Evolutionary conservation across 2,888 invertebrate genomes (phyloP), one percentile per base, ranked within the genome.

Genomic region (Clanis bilineata): DNA sequence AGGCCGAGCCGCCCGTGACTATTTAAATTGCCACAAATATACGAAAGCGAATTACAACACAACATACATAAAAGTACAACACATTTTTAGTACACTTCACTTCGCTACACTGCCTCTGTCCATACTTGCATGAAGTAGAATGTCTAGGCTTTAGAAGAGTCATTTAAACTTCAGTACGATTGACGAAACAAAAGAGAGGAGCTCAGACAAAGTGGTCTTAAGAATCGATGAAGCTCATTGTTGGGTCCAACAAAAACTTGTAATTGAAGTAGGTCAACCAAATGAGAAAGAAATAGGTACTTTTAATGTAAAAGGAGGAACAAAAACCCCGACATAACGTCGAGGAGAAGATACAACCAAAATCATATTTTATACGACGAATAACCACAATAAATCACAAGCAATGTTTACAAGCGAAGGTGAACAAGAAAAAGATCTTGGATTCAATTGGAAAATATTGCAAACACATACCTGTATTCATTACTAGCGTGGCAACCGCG

Each of bases 391-490:
- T 51, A 51, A 32, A 51, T 51, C 32, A 28, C 47, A 51, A 32
- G 25, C n/a, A 45, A 51, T 41, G 9, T 51, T 51, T 57, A 25
- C 55, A 60, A 63, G 63, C 61, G 59, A 58, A 63, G 28, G 51
- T 51, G 18, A 51, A 51, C 28, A 51, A 47, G 47, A 32, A 51
- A 51, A 51, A 51, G 51, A 51, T 32, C 25, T 63, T 67, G 64
- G 51, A 47, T 65, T 62, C 47, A 62, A 66, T 71, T 67, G 64
- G 67, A 70, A 71, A 70, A 69, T 71, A 71, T 71, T 64, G 59
- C 62, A 43, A 58, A 51, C 45, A 51, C 23, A 23, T 62, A 67
- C 64, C 55, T 64, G 61, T 23, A 65, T 64, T 69, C 62, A 68
- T 67, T 74, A 67, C 65, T 39, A 59, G 57, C 58, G 59, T 60